phyloP scores from a whole-genome alignment of 1,140 invertebrate genomes.

The Halictus rubicundus region DNA sequence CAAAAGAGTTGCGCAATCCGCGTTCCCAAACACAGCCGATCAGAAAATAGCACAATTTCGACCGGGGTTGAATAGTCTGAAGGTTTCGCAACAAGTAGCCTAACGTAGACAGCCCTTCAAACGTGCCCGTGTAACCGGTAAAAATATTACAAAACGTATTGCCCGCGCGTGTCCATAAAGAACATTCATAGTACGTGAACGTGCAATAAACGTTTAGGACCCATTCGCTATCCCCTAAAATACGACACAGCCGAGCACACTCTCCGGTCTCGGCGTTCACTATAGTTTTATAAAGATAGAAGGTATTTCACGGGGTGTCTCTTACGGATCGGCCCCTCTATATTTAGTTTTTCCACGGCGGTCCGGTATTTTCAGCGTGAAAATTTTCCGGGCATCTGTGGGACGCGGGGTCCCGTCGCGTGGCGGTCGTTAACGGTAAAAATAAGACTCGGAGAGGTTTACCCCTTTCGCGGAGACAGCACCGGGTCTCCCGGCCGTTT shows the following conservation, averaged over 20 bases:
- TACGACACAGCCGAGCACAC: neutral
- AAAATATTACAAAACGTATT: neutral
- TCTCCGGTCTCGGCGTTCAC: neutral
- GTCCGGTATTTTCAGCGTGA: neutral
- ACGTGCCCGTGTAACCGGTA: too few relatives aligned
- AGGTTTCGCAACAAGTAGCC: neutral
- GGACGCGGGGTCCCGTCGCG: too few relatives aligned
- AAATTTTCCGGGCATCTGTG: too few relatives aligned
- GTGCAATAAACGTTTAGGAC: constrained; percentile 33
- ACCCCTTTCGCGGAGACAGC: neutral
- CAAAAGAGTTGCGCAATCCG: too few relatives aligned
- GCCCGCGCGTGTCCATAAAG: neutral
- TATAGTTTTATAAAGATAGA: constrained; percentile 23
- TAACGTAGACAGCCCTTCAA: too few relatives aligned
- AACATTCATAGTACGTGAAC: neutral
- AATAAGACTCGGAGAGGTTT: constrained; percentile 10
- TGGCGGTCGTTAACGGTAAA: constrained; percentile 12
- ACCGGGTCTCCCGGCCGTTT: neutral
- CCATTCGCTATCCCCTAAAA: constrained; percentile 7
- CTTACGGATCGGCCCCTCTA: neutral
- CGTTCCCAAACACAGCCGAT: too few relatives aligned
- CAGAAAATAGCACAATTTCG: too few relatives aligned
- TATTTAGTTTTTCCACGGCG: constrained; percentile 2
- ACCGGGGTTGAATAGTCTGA: neutral
- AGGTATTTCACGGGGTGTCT: neutral